These are phyloP conservation scores for Setipinna tenuifilis DNA, from an alignment of 2,797 vertebrate species.

Conservation along the genomic window DNA sequence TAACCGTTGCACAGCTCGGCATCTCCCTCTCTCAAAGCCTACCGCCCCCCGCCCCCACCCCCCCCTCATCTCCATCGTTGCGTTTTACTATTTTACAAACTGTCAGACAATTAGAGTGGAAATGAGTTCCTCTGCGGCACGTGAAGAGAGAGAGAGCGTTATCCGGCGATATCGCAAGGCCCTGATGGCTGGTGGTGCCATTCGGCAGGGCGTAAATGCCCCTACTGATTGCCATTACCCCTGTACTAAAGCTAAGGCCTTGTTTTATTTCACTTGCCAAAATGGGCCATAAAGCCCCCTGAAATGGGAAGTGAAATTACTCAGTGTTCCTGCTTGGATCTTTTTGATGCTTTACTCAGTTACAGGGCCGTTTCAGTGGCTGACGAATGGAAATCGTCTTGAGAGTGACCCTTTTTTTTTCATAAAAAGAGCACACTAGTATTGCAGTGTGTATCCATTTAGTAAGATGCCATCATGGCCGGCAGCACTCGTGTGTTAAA, in stretches of 20 bases:
- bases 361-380: neutral
- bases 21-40: neutral
- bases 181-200: neutral
- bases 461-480: neutral
- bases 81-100: neutral
- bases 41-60: neutral
- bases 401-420: neutral
- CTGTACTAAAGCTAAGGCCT: conserved; percentile 17
- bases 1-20: neutral
- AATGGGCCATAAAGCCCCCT: neutral
- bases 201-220: neutral
- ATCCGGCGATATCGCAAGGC: neutral
- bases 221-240: neutral
- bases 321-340: neutral
- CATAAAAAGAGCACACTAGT: neutral
- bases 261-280: conserved; percentile 25
- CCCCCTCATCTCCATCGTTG: neutral
- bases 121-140: neutral
- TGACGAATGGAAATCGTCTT: neutral
- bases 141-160: neutral
- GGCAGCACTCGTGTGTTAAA: neutral
- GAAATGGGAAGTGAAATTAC: neutral
- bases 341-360: neutral
- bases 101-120: conserved; percentile 11
- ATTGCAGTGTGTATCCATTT: neutral